Percentiles rank a stretch among this genome's conserved stretches.
phyloP scores from a whole-genome alignment of 2,888 invertebrate species.

The Malachius bipustulatus region DNA sequence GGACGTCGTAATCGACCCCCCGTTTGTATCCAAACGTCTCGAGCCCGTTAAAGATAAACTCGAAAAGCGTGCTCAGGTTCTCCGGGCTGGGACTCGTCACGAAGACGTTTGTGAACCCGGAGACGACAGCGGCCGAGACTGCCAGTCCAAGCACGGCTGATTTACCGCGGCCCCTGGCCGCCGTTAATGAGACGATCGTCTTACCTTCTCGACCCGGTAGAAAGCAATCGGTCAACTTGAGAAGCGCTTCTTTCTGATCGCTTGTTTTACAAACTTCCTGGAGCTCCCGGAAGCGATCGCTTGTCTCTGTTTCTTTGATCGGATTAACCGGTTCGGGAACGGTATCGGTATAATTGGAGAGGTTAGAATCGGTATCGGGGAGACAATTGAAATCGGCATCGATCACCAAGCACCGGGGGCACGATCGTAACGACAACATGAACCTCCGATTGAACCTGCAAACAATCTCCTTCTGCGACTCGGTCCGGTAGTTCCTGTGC shows the following conservation, averaged over 20 bases:
- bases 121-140: conserved; percentile 73
- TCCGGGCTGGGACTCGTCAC: conserved; percentile 98
- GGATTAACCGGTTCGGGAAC: too few relatives aligned
- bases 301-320: too few relatives aligned
- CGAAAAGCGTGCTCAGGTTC: conserved; percentile 93
- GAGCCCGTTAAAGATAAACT: conserved; percentile 91
- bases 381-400: conserved; percentile 88
- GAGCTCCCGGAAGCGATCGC: too few relatives aligned
- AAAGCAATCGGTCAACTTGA: conserved; percentile 88
- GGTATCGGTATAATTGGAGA: too few relatives aligned
- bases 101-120: conserved; percentile 81
- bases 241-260: conserved; percentile 85
- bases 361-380: too few relatives aligned
- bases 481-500: conserved; percentile 64
- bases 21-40: conserved; percentile 91
- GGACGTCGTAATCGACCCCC: conserved; percentile 91
- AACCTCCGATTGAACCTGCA: conserved; percentile 90
- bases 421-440: conserved; percentile 74
- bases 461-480: conserved; percentile 76
- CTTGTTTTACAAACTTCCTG: conserved; percentile 90
- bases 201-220: conserved; percentile 93
- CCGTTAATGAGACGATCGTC: conserved; percentile 89
- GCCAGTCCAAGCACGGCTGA: conserved; percentile 93
- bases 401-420: conserved; percentile 65
- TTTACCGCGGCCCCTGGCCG: conserved; percentile 94